Conservation (phyloP, 2,888 invertebrate genomes). For the Cryptocheilus praepositus region DNA sequence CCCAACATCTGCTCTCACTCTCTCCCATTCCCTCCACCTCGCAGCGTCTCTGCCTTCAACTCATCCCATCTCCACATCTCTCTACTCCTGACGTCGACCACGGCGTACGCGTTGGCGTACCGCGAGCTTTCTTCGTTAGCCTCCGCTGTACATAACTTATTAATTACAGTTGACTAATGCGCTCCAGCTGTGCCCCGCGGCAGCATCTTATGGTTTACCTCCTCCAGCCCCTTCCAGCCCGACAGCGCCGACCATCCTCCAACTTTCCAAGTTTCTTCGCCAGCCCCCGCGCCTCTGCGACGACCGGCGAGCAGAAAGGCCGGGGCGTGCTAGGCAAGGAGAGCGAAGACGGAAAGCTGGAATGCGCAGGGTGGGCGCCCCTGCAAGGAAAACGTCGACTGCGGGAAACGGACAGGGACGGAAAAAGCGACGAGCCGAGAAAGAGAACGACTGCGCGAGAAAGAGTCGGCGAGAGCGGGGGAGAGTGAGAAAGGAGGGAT, state of each 20-base stretch:
- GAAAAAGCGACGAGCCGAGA: constrained; percentile 27
- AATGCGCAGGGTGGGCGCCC: constrained; percentile 22
- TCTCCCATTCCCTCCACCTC: constrained; percentile 28
- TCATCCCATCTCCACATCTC: constrained; percentile 6
- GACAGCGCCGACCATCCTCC: constrained; percentile 10
- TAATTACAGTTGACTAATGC: constrained; percentile 73
- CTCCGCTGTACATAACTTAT: constrained; percentile 68
- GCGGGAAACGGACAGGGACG: constrained; percentile 11
- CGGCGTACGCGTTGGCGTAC: constrained; percentile 15
- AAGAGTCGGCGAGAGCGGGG: constrained; percentile 3
- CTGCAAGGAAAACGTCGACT: constrained; percentile 8
- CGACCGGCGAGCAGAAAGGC: constrained; percentile 29
- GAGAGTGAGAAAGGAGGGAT: constrained; percentile 19
- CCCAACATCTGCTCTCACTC: constrained; percentile 34
- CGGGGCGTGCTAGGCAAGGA: constrained; percentile 32
- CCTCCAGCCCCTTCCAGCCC: constrained; percentile 3
- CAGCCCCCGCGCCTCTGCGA: constrained; percentile 28
- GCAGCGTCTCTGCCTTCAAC: constrained; percentile 32
- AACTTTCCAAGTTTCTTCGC: constrained; percentile 46
- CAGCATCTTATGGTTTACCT: constrained; percentile 36
- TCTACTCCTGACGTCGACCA: not conserved
- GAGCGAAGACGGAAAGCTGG: constrained; percentile 33
- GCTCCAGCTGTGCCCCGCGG: constrained; percentile 69
- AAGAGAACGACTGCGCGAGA: constrained; percentile 1
- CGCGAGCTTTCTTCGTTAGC: constrained; percentile 61